Percentiles rank a stretch among this genome's conserved stretches.
Conservation (phyloP, 2,113 vertebrate genomes). For the Perca fluviatilis region DNA sequence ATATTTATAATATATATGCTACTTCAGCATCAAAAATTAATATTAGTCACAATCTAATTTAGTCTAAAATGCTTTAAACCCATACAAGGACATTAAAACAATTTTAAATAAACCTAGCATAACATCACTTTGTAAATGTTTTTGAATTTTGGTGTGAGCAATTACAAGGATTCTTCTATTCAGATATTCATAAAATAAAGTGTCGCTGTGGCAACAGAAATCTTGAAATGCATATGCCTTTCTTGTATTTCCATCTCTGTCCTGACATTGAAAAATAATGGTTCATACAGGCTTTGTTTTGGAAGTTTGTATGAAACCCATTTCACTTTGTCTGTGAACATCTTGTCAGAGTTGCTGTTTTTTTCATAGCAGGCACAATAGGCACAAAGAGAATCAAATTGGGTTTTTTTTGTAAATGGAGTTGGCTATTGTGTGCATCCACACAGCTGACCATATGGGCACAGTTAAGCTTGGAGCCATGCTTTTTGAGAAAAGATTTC, state of each 20-base stretch:
- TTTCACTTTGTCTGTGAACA: conserved; percentile 30
- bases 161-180: background rate
- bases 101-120: too few relatives aligned
- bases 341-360: conserved; percentile 25
- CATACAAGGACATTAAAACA: background rate
- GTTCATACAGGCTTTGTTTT: conserved; percentile 1
- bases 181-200: background rate
- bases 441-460: conserved; percentile 7
- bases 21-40: too few relatives aligned
- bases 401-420: conserved; percentile 7
- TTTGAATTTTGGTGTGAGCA: too few relatives aligned
- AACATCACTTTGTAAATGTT: background rate
- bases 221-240: background rate
- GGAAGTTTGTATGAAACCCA: conserved; percentile 17
- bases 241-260: background rate
- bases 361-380: conserved; percentile 26
- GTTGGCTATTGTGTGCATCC: conserved; percentile 19
- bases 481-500: conserved; percentile 5
- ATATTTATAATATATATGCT: too few relatives aligned
- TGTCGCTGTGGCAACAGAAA: background rate
- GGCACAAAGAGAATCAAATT: conserved; percentile 20
- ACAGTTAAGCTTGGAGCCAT: background rate
- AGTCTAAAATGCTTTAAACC: background rate
- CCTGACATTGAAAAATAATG: conserved; percentile 17
- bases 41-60: too few relatives aligned